phyloP scores from a whole-genome alignment of 2,797 vertebrate genomes.

The Mormyrus proboscirostris region DNA sequence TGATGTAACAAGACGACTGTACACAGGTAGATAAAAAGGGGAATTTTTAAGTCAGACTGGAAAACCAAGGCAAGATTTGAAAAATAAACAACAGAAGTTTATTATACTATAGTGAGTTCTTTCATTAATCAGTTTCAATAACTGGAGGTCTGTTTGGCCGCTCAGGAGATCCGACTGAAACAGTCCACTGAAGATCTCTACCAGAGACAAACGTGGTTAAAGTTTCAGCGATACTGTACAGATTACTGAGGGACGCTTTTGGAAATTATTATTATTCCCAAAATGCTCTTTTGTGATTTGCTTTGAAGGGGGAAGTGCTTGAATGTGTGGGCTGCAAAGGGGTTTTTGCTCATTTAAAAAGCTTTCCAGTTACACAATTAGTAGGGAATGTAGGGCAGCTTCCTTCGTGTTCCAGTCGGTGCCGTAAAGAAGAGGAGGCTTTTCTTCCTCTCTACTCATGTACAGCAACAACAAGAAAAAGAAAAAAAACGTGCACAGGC shows the following conservation, averaged over 20 bases:
- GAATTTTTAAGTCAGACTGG: neutral
- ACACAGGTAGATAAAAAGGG: conserved; percentile 48
- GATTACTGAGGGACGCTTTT: conserved; percentile 66
- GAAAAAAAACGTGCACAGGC: neutral
- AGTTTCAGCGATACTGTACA: conserved; percentile 41
- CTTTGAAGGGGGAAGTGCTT: conserved; percentile 59
- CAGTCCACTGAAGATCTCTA: neutral
- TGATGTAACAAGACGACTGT: conserved; percentile 52
- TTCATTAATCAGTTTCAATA: conserved; percentile 13
- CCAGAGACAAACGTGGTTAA: conserved; percentile 8
- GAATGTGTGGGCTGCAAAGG: conserved; percentile 41
- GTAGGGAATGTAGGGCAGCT: conserved; percentile 67
- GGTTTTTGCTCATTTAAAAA: conserved; percentile 66
- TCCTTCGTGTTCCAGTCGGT: conserved; percentile 44
- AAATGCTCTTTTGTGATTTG: conserved; percentile 74
- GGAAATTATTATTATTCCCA: conserved; percentile 70
- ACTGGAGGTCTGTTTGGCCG: neutral
- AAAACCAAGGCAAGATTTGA: neutral
- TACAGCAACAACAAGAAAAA: neutral
- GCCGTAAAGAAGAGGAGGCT: conserved; percentile 36
- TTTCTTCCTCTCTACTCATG: conserved; percentile 31
- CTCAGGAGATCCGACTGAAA: neutral
- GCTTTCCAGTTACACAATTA: conserved; percentile 77
- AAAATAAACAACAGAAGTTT: neutral
- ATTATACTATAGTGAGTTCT: conserved; percentile 10